These are phyloP conservation scores for Dicycla oo DNA, from an alignment of 2,888 invertebrate species.

Conservation along the genomic window DNA sequence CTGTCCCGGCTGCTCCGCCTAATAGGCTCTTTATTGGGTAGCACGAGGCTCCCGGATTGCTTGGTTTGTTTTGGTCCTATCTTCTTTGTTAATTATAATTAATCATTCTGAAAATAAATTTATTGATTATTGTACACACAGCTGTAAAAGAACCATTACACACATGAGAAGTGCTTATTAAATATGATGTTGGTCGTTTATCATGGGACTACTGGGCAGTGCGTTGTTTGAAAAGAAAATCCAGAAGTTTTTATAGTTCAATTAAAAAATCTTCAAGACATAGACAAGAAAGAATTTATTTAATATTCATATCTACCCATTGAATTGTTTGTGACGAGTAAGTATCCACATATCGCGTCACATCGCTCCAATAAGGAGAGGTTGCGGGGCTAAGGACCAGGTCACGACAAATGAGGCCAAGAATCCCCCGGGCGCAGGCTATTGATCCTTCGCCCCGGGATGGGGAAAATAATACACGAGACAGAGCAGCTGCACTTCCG, in stretches of 20 bases:
- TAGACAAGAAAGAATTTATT: not conserved
- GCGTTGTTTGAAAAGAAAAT: not conserved
- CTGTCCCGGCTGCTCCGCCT: constrained; percentile 49
- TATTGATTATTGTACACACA: not conserved
- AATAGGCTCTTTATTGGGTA: constrained; percentile 38
- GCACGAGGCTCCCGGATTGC: constrained; percentile 11
- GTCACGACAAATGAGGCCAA: constrained; percentile 79
- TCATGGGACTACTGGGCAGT: not conserved
- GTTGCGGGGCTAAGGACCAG: constrained; percentile 73
- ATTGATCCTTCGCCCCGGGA: constrained; percentile 65
- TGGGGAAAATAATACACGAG: constrained; percentile 40
- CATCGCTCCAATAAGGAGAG: constrained; percentile 50
- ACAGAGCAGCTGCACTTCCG: constrained; percentile 24
- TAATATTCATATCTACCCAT: not conserved
- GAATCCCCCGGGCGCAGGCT: constrained; percentile 72
- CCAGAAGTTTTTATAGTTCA: not conserved
- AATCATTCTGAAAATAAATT: not conserved
- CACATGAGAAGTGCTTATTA: not conserved
- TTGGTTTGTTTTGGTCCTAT: not conserved
- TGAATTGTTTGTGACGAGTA: constrained; percentile 14
- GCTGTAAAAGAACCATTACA: not conserved
- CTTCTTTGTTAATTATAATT: not conserved
- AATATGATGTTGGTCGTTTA: not conserved
- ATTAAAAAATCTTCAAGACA: not conserved
- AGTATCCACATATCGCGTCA: constrained; percentile 20